Conservation (phyloP, 2,113 vertebrate genomes). For the Stegastes partitus region DNA sequence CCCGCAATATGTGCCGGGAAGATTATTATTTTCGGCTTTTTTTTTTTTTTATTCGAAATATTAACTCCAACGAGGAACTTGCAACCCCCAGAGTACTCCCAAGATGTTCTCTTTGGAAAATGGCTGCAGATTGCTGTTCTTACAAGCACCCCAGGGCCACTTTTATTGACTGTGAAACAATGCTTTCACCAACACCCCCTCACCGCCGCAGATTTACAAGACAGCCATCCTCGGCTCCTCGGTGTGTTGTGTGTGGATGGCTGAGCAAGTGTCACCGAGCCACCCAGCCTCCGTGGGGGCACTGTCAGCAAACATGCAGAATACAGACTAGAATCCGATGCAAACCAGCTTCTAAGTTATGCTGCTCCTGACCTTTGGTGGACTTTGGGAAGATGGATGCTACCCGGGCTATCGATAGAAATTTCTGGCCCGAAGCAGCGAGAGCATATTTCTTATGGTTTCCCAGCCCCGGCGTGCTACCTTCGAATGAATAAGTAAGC, state of each 20-base stretch:
- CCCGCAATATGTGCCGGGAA: conserved; percentile 47
- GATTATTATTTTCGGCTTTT: conserved; percentile 55
- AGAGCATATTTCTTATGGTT: conserved; percentile 71
- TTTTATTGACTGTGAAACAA: conserved; percentile 79
- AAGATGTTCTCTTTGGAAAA: conserved; percentile 66
- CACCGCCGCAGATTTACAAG: conserved; percentile 72
- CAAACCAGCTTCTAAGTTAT: conserved; percentile 72
- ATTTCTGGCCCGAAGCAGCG: conserved; percentile 65
- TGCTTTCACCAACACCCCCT: conserved; percentile 71
- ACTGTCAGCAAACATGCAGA: conserved; percentile 72
- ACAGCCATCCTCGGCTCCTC: conserved; percentile 59
- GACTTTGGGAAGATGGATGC: conserved; percentile 81
- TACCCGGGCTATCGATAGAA: conserved; percentile 73
- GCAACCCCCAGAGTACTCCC: conserved; percentile 47
- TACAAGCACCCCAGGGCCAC: conserved; percentile 72
- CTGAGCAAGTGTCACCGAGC: conserved; percentile 66
- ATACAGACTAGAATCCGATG: conserved; percentile 70
- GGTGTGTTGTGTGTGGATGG: conserved; percentile 39
- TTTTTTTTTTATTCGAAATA: conserved; percentile 44
- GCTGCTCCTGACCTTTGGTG: conserved; percentile 79
- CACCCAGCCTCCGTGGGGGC: conserved; percentile 49
- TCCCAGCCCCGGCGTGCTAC: conserved; percentile 56
- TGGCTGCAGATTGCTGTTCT: conserved; percentile 76
- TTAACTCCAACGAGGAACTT: conserved; percentile 59
- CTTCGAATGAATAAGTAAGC: conserved; percentile 78